Evolutionary conservation across 2,113 vertebrate genomes (phyloP).

Genomic region (Xenus cinereus): DNA sequence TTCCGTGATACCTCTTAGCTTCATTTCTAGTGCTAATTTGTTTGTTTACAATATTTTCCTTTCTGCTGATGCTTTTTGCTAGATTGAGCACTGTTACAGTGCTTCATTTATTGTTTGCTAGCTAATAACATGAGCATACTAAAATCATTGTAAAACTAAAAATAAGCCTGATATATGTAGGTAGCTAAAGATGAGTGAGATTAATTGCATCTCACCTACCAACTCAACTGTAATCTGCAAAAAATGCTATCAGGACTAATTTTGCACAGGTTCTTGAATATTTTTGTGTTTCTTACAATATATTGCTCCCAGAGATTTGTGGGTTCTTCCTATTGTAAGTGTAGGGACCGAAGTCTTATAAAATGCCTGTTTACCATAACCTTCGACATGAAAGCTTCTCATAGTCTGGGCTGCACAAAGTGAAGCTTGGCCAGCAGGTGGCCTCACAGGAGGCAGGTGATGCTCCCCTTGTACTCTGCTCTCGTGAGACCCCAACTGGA

Average conservation of each 20-base stretch:
- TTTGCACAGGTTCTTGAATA: neutral
- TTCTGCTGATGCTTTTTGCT: neutral
- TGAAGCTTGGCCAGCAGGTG: neutral
- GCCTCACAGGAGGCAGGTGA: neutral
- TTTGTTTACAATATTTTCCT: neutral
- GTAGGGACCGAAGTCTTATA: neutral
- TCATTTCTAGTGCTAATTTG: neutral
- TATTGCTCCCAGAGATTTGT: neutral
- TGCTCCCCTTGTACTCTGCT: neutral
- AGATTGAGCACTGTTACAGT: neutral
- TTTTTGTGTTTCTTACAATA: neutral
- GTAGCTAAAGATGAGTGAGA: neutral
- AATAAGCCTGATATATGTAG: neutral
- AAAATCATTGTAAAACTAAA: neutral
- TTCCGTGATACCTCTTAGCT: neutral
- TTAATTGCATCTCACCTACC: neutral
- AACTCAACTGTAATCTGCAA: neutral
- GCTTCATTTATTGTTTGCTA: neutral
- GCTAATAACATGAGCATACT: neutral
- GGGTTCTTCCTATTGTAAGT: neutral
- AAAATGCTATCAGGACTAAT: neutral
- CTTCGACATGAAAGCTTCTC: neutral
- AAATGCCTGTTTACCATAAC: neutral
- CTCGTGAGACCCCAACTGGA: neutral
- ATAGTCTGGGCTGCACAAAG: neutral